Evolutionary conservation across 2,797 vertebrate genomes (phyloP).

Genomic region (Danio aesculapii): DNA sequence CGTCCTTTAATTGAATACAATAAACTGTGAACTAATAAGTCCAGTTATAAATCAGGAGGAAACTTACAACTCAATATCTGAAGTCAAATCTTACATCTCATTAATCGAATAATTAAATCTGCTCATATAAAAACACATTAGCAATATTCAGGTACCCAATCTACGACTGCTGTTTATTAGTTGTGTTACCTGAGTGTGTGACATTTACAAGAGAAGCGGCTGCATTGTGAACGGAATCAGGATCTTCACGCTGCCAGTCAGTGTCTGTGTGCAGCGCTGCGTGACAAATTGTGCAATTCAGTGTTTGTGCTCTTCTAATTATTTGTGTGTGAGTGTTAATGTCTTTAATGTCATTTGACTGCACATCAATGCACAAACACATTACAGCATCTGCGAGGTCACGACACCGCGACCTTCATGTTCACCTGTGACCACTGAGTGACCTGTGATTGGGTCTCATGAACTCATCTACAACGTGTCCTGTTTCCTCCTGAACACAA

Average conservation of each 20-base stretch:
- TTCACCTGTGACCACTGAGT: neutral
- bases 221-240: neutral
- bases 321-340: conserved; percentile 10
- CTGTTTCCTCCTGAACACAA: too few species aligned
- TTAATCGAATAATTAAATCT: neutral
- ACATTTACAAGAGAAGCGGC: neutral
- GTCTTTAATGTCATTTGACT: neutral
- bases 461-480: too few species aligned
- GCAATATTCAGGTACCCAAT: neutral
- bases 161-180: neutral
- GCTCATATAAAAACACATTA: neutral
- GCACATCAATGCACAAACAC: conserved; percentile 8
- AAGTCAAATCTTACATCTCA: neutral
- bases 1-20: too few species aligned
- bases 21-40: neutral
- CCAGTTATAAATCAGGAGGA: neutral
- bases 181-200: neutral
- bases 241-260: conserved; percentile 1
- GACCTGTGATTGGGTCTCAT: neutral
- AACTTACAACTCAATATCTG: neutral
- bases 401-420: neutral
- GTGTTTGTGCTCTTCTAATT: neutral
- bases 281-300: conserved; percentile 14
- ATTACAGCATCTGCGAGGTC: conserved; percentile 16
- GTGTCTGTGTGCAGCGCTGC: neutral